These are phyloP conservation scores for Ranitomeya variabilis DNA, from an alignment of 2,113 vertebrate genomes.

Conservation along the genomic window DNA sequence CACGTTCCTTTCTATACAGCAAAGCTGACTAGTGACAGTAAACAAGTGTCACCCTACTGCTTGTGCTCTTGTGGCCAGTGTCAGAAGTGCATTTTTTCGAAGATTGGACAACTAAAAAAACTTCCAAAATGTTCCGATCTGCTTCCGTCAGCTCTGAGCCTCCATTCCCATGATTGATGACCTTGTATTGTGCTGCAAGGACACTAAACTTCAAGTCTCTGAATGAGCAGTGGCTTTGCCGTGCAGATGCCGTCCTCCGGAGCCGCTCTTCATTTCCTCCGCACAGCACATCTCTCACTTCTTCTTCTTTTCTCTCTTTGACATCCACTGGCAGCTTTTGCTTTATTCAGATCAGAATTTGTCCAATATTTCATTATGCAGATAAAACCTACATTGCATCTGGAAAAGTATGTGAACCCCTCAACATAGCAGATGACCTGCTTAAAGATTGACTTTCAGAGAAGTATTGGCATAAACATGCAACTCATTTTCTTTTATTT, in stretches of 20 bases:
- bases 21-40: too few species aligned
- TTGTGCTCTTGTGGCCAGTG: too few species aligned
- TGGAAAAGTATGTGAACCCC: too few species aligned
- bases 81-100: too few species aligned
- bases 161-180: too few species aligned
- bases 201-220: background rate
- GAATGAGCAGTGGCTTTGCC: conserved; percentile 5
- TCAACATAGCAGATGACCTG: too few species aligned
- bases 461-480: too few species aligned
- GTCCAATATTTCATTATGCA: background rate
- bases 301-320: background rate
- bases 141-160: background rate
- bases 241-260: background rate
- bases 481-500: too few species aligned
- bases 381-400: background rate
- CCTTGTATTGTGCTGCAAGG: background rate
- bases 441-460: too few species aligned
- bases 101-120: too few species aligned
- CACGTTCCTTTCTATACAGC: too few species aligned
- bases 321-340: background rate
- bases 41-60: too few species aligned
- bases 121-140: background rate
- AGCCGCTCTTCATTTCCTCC: background rate
- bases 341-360: background rate
- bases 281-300: background rate